Evolutionary conservation across 2,797 vertebrate species (phyloP).

Genomic region (Capromys pilorides): DNA sequence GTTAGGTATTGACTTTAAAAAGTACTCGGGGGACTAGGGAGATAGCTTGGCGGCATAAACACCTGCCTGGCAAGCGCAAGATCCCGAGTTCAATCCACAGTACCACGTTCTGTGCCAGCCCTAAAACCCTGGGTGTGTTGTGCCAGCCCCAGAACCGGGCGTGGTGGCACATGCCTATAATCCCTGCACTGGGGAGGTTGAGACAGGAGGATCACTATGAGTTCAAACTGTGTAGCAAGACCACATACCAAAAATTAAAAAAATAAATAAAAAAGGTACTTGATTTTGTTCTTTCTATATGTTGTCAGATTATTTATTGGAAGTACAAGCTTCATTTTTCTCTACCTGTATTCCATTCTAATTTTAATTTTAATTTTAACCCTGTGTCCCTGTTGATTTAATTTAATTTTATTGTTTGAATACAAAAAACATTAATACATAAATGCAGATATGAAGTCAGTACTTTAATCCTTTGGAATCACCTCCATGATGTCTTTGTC

Average conservation of each 20-base stretch:
- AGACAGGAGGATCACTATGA: no score
- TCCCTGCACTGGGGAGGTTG: no score
- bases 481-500: neutral
- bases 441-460: neutral
- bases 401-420: constrained; percentile 29
- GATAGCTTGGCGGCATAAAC: no score
- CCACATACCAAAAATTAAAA: no score
- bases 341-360: constrained; percentile 18
- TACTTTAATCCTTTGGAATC: neutral
- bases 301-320: neutral
- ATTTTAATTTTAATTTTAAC: constrained; percentile 8
- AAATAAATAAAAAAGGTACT: neutral
- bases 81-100: no score
- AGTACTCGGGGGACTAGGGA: neutral
- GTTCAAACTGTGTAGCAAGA: no score
- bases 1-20: constrained; percentile 1
- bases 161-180: no score
- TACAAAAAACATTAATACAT: neutral
- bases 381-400: neutral
- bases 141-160: no score
- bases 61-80: no score
- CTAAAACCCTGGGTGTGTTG: no score
- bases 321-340: neutral
- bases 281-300: constrained; percentile 29
- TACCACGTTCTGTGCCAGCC: no score